Evolutionary conservation across 23 tunicate species (phyloP).

Genomic region (Clavelina lepadiformis): DNA sequence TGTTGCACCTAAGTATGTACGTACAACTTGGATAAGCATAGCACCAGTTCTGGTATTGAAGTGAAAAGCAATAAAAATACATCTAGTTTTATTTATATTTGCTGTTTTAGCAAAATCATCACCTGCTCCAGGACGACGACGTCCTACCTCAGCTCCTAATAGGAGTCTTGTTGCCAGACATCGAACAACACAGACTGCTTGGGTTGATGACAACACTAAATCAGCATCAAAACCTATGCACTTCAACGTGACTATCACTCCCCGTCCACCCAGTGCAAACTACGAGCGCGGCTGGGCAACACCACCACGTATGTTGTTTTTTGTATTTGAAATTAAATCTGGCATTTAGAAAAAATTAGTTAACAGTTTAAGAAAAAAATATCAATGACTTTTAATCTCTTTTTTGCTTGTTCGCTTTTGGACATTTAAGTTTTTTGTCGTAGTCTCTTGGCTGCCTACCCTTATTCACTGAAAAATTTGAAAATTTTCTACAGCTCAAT

Average conservation of each 20-base stretch:
- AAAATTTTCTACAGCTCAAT: too few species aligned
- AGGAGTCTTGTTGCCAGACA: background rate
- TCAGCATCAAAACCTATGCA: conserved; percentile 54
- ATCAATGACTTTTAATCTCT: too few species aligned
- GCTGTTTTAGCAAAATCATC: conserved; percentile 5
- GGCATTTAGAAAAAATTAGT: background rate
- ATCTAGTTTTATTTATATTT: background rate
- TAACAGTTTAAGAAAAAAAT: background rate
- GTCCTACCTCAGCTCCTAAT: conserved; percentile 36
- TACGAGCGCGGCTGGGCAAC: background rate
- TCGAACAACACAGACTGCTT: background rate
- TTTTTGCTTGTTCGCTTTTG: too few species aligned
- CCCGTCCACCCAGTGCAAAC: conserved; percentile 12
- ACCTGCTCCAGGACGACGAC: conserved; percentile 24
- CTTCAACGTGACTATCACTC: conserved; percentile 45
- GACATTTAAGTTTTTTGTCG: too few species aligned
- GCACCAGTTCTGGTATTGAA: too few species aligned
- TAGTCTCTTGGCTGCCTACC: too few species aligned
- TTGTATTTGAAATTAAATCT: background rate
- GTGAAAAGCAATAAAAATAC: too few species aligned
- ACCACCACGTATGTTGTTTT: background rate
- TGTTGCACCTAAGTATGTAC: too few species aligned
- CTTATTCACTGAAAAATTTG: too few species aligned
- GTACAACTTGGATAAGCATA: too few species aligned
- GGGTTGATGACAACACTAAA: background rate